Evolutionary conservation across 2,113 vertebrate genomes (phyloP).

Genomic region (Archocentrus centrarchus): DNA sequence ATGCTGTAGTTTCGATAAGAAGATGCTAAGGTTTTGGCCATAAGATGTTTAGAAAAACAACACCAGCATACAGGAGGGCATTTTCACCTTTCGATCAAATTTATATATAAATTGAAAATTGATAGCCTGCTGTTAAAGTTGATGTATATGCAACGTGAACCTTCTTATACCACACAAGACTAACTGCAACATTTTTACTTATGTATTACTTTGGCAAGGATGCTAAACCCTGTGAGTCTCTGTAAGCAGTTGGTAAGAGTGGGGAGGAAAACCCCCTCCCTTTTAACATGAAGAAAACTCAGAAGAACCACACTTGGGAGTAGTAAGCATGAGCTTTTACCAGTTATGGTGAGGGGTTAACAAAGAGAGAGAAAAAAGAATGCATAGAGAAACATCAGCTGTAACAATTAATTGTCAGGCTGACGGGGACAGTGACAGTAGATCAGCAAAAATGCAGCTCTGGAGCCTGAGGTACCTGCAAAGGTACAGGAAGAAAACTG

Average conservation of each 20-base stretch:
- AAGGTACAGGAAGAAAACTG: neutral
- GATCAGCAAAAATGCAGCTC: neutral
- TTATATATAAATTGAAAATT: neutral
- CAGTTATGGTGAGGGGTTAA: too few relatives aligned
- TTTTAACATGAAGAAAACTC: too few relatives aligned
- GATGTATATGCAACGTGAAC: neutral
- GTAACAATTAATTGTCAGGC: neutral
- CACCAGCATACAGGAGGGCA: neutral
- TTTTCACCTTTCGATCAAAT: neutral
- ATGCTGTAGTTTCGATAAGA: constrained; percentile 8
- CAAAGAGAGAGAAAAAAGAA: too few relatives aligned
- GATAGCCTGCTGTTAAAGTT: neutral
- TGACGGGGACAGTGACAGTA: neutral
- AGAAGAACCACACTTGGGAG: too few relatives aligned
- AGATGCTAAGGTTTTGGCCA: constrained; percentile 4
- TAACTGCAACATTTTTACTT: too few relatives aligned
- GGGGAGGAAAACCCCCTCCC: too few relatives aligned
- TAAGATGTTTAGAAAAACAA: neutral
- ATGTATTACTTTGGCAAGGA: too few relatives aligned
- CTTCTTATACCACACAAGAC: too few relatives aligned
- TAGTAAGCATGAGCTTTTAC: too few relatives aligned
- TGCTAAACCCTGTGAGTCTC: too few relatives aligned
- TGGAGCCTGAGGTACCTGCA: neutral
- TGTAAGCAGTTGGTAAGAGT: too few relatives aligned
- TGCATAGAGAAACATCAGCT: too few relatives aligned